phyloP scores from a whole-genome alignment of 2,113 vertebrate species.

The Melanocharis versteri region DNA sequence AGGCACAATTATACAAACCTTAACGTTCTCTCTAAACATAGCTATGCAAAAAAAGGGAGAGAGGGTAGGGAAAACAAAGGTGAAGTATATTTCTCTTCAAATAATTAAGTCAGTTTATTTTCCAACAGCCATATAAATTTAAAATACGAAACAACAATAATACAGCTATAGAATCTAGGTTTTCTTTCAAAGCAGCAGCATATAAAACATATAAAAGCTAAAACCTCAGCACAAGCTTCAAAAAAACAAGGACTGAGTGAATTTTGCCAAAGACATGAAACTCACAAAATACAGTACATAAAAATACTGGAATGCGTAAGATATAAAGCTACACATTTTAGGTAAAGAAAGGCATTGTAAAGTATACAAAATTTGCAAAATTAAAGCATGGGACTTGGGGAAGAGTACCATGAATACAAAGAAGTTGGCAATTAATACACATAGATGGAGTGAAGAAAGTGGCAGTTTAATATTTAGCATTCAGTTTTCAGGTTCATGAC shows the following conservation, averaged over 20 bases:
- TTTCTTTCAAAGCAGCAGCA: conserved; percentile 79
- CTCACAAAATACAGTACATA: conserved; percentile 78
- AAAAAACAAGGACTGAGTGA: conserved; percentile 73
- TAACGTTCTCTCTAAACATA: conserved; percentile 39
- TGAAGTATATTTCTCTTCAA: conserved; percentile 74
- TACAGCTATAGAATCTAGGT: conserved; percentile 77
- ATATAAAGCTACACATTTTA: conserved; percentile 76
- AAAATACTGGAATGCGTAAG: conserved; percentile 79
- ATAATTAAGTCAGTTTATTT: conserved; percentile 74
- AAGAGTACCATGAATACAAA: conserved; percentile 71
- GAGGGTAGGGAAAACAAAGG: conserved; percentile 30
- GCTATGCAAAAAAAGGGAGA: conserved; percentile 45
- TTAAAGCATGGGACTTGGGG: conserved; percentile 58
- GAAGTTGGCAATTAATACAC: conserved; percentile 72
- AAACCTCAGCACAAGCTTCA: conserved; percentile 79
- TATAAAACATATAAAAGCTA: conserved; percentile 86
- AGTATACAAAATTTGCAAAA: conserved; percentile 76
- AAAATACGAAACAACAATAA: conserved; percentile 78
- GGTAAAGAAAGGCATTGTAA: conserved; percentile 67
- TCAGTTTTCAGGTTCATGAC: conserved; percentile 71
- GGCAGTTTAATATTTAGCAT: conserved; percentile 60
- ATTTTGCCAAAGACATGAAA: conserved; percentile 71
- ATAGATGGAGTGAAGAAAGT: conserved; percentile 63
- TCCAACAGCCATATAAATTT: conserved; percentile 79
- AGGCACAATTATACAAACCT: conserved; percentile 74